A percentile compares a stretch with the other conserved stretches of the same genome.
Conservation (phyloP, 2,797 vertebrate species). For the Phrynocephalus vlangalii region DNA sequence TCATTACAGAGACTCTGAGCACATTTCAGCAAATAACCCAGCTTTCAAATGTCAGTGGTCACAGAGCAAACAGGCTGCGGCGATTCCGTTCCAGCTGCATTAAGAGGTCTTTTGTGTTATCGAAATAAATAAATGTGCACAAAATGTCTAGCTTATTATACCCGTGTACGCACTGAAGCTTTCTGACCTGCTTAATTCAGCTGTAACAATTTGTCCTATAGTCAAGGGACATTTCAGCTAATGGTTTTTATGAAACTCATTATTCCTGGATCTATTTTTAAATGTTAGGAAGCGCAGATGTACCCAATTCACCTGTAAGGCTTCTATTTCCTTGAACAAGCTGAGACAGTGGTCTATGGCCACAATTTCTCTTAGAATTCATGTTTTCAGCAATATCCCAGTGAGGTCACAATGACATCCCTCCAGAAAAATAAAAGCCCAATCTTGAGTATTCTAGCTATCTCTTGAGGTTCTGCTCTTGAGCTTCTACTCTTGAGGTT, state of each 20-base stretch:
- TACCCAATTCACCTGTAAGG: conserved; percentile 64
- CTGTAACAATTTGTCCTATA: conserved; percentile 62
- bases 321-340: conserved; percentile 63
- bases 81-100: conserved; percentile 22
- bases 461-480: conserved; percentile 32
- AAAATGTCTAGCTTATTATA: conserved; percentile 44
- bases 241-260: conserved; percentile 61
- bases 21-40: conserved; percentile 57
- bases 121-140: conserved; percentile 30
- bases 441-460: conserved; percentile 20
- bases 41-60: conserved; percentile 69
- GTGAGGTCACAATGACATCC: too few relatives aligned
- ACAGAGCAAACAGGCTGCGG: conserved; percentile 8
- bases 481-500: conserved; percentile 40
- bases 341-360: conserved; percentile 54
- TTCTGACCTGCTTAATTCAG: conserved; percentile 73
- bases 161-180: conserved; percentile 35
- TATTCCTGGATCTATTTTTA: conserved; percentile 69
- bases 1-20: conserved; percentile 35
- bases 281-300: conserved; percentile 49
- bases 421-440: conserved; percentile 25
- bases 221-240: conserved; percentile 64
- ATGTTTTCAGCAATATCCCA: conserved; percentile 30
- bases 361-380: conserved; percentile 50
- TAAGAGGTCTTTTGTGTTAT: conserved; percentile 41